These are phyloP conservation scores for Sthenelais limicola DNA, from an alignment of 2,888 invertebrate species.

Conservation along the genomic window DNA sequence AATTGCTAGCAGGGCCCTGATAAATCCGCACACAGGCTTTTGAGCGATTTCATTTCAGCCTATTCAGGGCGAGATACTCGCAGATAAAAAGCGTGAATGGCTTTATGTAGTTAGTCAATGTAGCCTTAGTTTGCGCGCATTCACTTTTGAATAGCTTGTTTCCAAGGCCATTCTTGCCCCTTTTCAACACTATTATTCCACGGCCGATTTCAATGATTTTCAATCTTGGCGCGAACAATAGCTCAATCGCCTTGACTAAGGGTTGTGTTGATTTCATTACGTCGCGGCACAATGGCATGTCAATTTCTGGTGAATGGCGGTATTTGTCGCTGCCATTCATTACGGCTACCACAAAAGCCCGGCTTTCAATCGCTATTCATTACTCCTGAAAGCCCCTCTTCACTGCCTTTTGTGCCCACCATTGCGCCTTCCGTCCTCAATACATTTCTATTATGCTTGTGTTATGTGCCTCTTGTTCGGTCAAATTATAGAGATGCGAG, in stretches of 20 bases:
- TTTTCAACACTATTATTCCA: conserved; percentile 42
- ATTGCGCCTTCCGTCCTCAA: conserved; percentile 53
- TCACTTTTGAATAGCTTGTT: conserved; percentile 43
- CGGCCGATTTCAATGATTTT: conserved; percentile 62
- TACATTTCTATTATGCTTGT: conserved; percentile 42
- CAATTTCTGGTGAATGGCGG: conserved; percentile 62
- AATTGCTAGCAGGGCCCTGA: conserved; percentile 13
- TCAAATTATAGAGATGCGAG: conserved; percentile 42
- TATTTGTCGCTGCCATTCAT: conserved; percentile 66
- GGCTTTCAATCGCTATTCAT: conserved; percentile 43
- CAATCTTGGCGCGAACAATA: conserved; percentile 68
- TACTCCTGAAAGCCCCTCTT: conserved; percentile 50
- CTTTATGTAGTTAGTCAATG: conserved; percentile 46
- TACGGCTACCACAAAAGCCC: conserved; percentile 61
- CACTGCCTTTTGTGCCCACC: conserved; percentile 56
- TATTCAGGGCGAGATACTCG: conserved; percentile 28
- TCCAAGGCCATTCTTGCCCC: conserved; percentile 35
- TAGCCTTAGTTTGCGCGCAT: conserved; percentile 41
- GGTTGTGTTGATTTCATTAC: conserved; percentile 69
- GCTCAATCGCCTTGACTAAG: conserved; percentile 63
- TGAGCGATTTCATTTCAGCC: conserved; percentile 39
- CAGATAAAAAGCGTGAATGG: conserved; percentile 40
- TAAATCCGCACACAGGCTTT: conserved; percentile 31
- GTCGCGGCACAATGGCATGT: conserved; percentile 59
- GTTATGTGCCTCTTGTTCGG: conserved; percentile 41